A percentile compares a stretch with the other conserved stretches of the same genome.
Conservation (phyloP, 1,140 invertebrate genomes). For the Polypedilum vanderplanki region DNA sequence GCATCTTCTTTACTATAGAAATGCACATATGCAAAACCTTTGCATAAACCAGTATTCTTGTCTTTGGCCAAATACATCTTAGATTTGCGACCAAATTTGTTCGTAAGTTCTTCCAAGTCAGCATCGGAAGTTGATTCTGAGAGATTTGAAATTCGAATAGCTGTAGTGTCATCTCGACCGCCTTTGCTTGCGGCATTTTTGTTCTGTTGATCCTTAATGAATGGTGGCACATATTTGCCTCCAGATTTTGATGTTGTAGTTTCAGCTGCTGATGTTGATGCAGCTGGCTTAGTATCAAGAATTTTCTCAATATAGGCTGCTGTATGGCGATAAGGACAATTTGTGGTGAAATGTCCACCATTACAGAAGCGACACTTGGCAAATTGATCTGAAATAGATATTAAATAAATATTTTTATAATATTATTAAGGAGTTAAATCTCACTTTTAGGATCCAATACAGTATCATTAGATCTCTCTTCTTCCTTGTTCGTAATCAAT, state of each 20-base stretch:
- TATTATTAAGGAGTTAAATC: conserved; percentile 36
- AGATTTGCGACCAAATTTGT: conserved; percentile 50
- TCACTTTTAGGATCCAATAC: conserved; percentile 63
- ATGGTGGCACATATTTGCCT: conserved; percentile 76
- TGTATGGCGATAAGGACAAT: conserved; percentile 94
- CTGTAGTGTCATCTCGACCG: conserved; percentile 71
- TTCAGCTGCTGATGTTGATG: conserved; percentile 36
- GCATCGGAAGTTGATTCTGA: conserved; percentile 92
- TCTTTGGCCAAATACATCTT: conserved; percentile 87
- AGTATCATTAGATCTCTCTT: conserved; percentile 78
- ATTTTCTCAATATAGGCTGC: conserved; percentile 57
- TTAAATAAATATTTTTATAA: conserved; percentile 32
- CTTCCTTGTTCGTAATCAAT: conserved; percentile 79
- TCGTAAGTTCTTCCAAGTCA: conserved; percentile 93
- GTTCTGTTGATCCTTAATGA: conserved; percentile 72
- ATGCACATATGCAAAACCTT: conserved; percentile 95
- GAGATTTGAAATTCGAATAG: conserved; percentile 94
- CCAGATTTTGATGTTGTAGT: conserved; percentile 43
- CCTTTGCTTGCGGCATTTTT: conserved; percentile 54
- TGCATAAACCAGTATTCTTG: conserved; percentile 72
- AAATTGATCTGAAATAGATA: conserved; percentile 38
- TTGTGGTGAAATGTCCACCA: conserved; percentile 94
- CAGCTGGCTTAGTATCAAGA: conserved; percentile 43
- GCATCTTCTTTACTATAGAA: conserved; percentile 86
- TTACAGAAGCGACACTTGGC: conserved; percentile 93